These are phyloP conservation scores for Cosmia pyralina DNA, from an alignment of 2,888 invertebrate genomes.

Conservation along the genomic window DNA sequence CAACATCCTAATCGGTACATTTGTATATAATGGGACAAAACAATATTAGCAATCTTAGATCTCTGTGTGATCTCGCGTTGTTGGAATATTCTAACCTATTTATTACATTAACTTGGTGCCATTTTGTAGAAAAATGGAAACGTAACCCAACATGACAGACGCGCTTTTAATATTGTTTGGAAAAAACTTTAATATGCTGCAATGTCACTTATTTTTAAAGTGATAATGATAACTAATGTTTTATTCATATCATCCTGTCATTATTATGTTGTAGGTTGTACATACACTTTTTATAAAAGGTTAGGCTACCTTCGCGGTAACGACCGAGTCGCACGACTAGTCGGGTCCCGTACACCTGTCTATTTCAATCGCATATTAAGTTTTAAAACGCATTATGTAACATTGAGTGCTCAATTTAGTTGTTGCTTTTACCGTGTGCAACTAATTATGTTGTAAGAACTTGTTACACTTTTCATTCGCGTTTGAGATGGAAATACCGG, in stretches of 20 bases:
- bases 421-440: conserved; percentile 75
- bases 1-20: conserved; percentile 43
- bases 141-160: conserved; percentile 49
- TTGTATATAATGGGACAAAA: conserved; percentile 51
- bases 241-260: conserved; percentile 61
- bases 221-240: conserved; percentile 39
- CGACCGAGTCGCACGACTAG: conserved; percentile 34
- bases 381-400: conserved; percentile 68
- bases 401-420: conserved; percentile 84
- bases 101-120: conserved; percentile 52
- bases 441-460: conserved; percentile 70
- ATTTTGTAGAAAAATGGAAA: conserved; percentile 58
- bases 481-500: conserved; percentile 52
- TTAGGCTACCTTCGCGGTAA: conserved; percentile 62
- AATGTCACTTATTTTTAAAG: conserved; percentile 39
- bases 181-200: conserved; percentile 5
- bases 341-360: conserved; percentile 49
- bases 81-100: conserved; percentile 58
- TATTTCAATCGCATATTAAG: conserved; percentile 66
- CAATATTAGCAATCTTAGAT: conserved; percentile 53
- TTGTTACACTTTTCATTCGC: conserved; percentile 58
- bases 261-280: conserved; percentile 72
- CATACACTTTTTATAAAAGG: conserved; percentile 73
- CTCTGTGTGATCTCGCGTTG: conserved; percentile 62
- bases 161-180: conserved; percentile 41